These are phyloP conservation scores for Tragelaphus buxtoni DNA, from an alignment of 2,113 vertebrate genomes.

Conservation along the genomic window DNA sequence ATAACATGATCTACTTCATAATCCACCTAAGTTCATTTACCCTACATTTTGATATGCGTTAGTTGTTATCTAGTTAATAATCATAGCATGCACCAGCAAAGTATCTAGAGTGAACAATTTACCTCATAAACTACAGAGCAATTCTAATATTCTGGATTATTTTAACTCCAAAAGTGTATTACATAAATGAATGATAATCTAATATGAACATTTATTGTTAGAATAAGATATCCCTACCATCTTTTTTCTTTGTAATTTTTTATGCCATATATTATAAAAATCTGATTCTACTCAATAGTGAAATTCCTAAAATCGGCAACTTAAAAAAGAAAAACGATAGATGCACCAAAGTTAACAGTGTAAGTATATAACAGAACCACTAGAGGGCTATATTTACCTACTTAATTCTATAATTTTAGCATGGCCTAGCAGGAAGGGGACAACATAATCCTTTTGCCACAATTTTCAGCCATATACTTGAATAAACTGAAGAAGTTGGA, in stretches of 20 bases:
- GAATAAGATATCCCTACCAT: not conserved
- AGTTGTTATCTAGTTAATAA: not conserved
- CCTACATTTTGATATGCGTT: not conserved
- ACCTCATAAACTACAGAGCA: not conserved
- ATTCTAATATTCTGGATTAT: not conserved
- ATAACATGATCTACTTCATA: not conserved
- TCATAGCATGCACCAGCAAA: not conserved
- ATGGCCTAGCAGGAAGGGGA: not conserved
- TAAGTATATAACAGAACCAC: not conserved
- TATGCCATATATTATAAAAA: slow-evolving; percentile 7
- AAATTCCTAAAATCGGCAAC: not conserved
- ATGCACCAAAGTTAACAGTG: not conserved
- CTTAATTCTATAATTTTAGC: not conserved
- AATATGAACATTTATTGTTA: not conserved
- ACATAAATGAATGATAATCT: not conserved
- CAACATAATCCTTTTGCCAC: not conserved
- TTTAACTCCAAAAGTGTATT: not conserved
- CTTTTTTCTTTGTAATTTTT: not conserved
- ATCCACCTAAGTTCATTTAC: not conserved
- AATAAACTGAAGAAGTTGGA: not conserved
- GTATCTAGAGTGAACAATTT: not conserved
- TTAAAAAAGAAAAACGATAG: not conserved
- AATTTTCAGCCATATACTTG: not conserved
- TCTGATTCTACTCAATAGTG: not conserved
- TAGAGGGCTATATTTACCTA: slow-evolving; percentile 36